phyloP scores from a whole-genome alignment of 1,140 invertebrate species.

The Drosophila busckii region DNA sequence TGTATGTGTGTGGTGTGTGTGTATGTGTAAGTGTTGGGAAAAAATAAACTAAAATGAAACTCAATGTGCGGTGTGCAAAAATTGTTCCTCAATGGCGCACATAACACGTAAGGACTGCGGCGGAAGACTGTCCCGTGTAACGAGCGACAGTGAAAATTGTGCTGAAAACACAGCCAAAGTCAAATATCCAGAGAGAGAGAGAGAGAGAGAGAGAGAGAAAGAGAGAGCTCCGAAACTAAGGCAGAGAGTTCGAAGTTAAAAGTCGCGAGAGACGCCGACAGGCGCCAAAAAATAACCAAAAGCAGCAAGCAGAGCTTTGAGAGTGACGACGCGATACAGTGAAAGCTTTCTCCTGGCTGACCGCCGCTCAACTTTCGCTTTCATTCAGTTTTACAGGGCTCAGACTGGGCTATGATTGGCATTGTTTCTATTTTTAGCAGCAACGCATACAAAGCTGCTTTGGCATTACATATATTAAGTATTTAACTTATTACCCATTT shows the following conservation, averaged over 20 bases:
- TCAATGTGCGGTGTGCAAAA: conserved; percentile 58
- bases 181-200: conserved; percentile 8
- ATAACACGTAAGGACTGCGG: conserved; percentile 68
- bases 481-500: no score
- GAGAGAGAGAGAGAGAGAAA: background rate
- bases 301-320: conserved; percentile 3
- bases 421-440: conserved; percentile 1
- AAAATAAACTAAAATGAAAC: conserved; percentile 63
- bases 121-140: conserved; percentile 59
- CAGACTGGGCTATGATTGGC: background rate
- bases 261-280: conserved; percentile 22
- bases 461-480: no score
- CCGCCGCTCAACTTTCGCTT: conserved; percentile 45
- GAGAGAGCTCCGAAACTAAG: background rate
- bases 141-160: conserved; percentile 49
- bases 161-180: conserved; percentile 21
- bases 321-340: background rate
- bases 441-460: no score
- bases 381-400: conserved; percentile 15
- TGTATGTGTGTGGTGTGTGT: conserved; percentile 12
- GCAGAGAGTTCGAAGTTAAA: conserved; percentile 34
- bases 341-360: conserved; percentile 19
- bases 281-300: background rate
- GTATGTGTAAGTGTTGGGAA: conserved; percentile 28
- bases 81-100: conserved; percentile 57